Percentiles rank a stretch among this genome's conserved stretches.
Evolutionary conservation across 1,140 invertebrate species (phyloP).

Genomic region (Panagrolaimus sp.): DNA sequence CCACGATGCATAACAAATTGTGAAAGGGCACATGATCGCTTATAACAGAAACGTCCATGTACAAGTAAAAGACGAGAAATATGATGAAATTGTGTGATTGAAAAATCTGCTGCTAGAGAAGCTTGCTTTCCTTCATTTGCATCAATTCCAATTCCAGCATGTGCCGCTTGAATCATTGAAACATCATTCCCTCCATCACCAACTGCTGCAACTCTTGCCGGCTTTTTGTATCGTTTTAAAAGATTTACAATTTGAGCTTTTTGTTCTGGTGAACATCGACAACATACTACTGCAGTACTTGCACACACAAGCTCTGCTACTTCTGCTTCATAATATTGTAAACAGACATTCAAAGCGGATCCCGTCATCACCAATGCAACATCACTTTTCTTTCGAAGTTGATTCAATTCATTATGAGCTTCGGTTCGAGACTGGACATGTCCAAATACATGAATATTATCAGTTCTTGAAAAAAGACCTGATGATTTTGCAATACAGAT

Average conservation of each 20-base stretch:
- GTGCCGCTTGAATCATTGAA: constrained; percentile 75
- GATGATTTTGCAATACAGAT: constrained; percentile 96
- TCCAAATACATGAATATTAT: constrained; percentile 72
- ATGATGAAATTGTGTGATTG: constrained; percentile 82
- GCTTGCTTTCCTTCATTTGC: constrained; percentile 78
- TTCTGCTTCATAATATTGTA: constrained; percentile 87
- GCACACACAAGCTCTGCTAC: constrained; percentile 86
- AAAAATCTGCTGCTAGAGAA: constrained; percentile 96
- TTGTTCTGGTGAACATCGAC: constrained; percentile 93
- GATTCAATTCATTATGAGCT: constrained; percentile 83
- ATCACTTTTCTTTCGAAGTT: constrained; percentile 67
- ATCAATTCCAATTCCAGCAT: constrained; percentile 92
- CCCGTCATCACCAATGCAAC: constrained; percentile 59
- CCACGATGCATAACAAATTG: constrained; percentile 98
- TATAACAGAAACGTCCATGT: constrained; percentile 89
- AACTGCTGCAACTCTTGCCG: constrained; percentile 62
- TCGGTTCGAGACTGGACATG: constrained; percentile 73
- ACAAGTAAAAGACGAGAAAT: constrained; percentile 78
- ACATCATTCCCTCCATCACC: constrained; percentile 67
- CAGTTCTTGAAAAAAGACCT: constrained; percentile 71
- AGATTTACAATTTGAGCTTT: constrained; percentile 89
- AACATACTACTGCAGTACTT: constrained; percentile 82
- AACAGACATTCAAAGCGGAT: constrained; percentile 64
- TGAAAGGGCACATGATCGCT: constrained; percentile 85
- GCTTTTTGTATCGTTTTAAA: constrained; percentile 79